Evolutionary conservation across 2,113 vertebrate species (phyloP).

Genomic region (Zonotrichia leucophrys): DNA sequence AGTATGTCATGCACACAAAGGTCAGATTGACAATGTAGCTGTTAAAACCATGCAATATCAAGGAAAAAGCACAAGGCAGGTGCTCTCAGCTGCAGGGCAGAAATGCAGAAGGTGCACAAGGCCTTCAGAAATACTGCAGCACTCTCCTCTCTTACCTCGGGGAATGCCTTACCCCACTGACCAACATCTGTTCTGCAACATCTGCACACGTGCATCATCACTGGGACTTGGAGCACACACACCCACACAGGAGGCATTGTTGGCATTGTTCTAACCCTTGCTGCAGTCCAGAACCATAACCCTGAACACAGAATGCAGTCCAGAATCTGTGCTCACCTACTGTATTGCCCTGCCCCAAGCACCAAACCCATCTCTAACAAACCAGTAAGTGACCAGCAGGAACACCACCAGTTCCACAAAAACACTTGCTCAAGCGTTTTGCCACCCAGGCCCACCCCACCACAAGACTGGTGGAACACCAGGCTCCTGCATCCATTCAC

Average conservation of each 20-base stretch:
- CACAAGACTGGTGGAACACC: not conserved
- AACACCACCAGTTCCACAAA: not conserved
- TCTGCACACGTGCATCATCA: rapidly evolving
- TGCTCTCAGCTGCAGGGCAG: not conserved
- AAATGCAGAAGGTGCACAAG: not conserved
- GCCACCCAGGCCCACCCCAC: not conserved
- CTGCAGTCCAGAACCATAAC: not conserved
- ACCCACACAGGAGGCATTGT: rapidly evolving
- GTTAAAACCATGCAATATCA: not conserved
- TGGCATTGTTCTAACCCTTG: rapidly evolving
- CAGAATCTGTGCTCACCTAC: not conserved
- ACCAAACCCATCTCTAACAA: not conserved
- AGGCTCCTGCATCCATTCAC: not conserved
- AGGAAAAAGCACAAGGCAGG: not conserved
- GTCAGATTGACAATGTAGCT: not conserved
- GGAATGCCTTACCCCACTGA: not conserved
- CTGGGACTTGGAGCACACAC: not conserved
- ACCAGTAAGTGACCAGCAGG: not conserved
- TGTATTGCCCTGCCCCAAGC: not conserved
- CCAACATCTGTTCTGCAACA: not conserved
- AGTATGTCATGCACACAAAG: not conserved
- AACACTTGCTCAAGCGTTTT: not conserved
- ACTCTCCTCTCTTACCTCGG: not conserved
- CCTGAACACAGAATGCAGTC: not conserved
- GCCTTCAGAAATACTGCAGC: not conserved